Percentiles rank a stretch among this genome's conserved stretches.
Conservation (phyloP, 92 coral and sea anemone species). For the Anthopleura xanthogrammica region DNA sequence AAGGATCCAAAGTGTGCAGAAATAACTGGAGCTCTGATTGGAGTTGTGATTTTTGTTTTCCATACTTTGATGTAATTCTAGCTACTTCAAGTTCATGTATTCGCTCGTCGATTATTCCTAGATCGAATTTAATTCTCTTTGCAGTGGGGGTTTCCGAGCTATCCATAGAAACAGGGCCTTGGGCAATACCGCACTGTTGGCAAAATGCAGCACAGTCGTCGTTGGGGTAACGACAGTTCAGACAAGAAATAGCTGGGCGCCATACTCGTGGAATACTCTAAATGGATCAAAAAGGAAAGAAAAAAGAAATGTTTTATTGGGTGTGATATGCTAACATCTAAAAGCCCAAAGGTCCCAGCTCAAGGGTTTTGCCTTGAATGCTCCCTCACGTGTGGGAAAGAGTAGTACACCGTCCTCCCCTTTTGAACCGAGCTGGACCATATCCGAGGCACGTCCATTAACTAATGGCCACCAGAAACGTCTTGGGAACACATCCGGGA, state of each 20-base stretch:
- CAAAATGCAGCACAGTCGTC: constrained; percentile 44
- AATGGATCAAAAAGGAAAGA: neutral
- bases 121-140: constrained; percentile 32
- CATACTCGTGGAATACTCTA: constrained; percentile 37
- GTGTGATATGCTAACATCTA: neutral
- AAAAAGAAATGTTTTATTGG: neutral
- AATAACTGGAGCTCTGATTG: constrained; percentile 35
- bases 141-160: neutral
- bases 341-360: constrained; percentile 43
- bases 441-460: constrained; percentile 34
- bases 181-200: constrained; percentile 39
- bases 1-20: constrained; percentile 18
- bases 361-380: constrained; percentile 19
- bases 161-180: neutral
- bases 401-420: constrained; percentile 31
- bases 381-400: constrained; percentile 33
- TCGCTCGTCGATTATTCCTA: constrained; percentile 31
- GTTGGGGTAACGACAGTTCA: constrained; percentile 40
- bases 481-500: constrained; percentile 37
- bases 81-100: constrained; percentile 36
- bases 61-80: constrained; percentile 13
- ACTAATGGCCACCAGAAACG: constrained; percentile 60
- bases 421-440: constrained; percentile 30
- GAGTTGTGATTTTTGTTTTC: constrained; percentile 42
- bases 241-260: constrained; percentile 40